These are phyloP conservation scores for Hippasteria phrygiana DNA, from an alignment of 53 echinoderm and acorn worm genomes.

Conservation along the genomic window DNA sequence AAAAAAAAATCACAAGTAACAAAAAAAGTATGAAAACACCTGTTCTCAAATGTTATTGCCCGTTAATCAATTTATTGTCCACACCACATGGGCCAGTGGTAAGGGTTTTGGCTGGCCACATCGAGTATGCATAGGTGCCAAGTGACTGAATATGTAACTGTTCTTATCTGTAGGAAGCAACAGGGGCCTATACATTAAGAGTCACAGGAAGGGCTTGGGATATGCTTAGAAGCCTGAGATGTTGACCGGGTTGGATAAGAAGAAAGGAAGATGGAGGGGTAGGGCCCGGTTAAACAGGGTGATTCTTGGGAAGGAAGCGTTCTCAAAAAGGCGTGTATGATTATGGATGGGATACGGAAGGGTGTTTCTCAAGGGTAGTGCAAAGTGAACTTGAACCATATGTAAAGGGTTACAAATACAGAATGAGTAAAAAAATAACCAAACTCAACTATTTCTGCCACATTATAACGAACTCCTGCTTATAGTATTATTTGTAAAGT, in stretches of 20 bases:
- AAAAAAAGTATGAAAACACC: slow-evolving; percentile 28
- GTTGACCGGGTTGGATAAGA: background rate
- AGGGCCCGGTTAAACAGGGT: too few species aligned
- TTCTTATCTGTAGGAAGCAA: slow-evolving; percentile 51
- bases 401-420: background rate
- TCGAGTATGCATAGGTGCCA: background rate
- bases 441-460: too few species aligned
- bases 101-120: background rate
- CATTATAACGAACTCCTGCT: too few species aligned
- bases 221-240: background rate
- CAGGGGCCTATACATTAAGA: slow-evolving; percentile 27
- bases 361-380: slow-evolving; percentile 9
- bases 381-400: slow-evolving; percentile 10
- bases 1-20: background rate
- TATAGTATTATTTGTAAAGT: too few species aligned
- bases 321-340: background rate
- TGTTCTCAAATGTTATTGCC: background rate
- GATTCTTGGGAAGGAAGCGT: background rate
- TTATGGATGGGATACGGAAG: background rate
- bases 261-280: background rate
- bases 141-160: slow-evolving; percentile 11
- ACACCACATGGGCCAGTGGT: background rate
- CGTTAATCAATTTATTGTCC: slow-evolving; percentile 36
- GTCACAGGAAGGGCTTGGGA: background rate
- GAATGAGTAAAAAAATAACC: too few species aligned